A percentile compares a stretch with the other conserved stretches of the same genome.
Conservation (phyloP, 2,888 invertebrate species). For the Xanthorhoe designata region DNA sequence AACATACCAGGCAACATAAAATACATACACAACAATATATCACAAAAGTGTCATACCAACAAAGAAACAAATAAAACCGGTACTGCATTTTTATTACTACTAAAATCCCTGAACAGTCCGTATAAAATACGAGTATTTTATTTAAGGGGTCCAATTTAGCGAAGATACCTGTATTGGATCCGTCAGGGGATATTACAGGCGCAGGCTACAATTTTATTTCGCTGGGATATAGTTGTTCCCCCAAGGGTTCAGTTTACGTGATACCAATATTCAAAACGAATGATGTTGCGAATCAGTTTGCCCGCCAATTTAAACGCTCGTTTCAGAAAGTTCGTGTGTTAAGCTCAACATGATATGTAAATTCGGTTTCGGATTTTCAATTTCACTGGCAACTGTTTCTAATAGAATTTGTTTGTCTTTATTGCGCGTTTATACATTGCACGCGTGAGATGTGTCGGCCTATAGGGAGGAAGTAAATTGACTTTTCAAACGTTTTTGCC, state of each 20-base stretch:
- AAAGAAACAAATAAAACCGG: constrained; percentile 40
- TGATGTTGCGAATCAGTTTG: constrained; percentile 78
- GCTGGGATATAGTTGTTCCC: constrained; percentile 54
- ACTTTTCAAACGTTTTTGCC: no score
- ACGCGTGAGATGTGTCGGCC: neutral
- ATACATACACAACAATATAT: constrained; percentile 31
- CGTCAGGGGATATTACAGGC: constrained; percentile 73
- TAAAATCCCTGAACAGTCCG: constrained; percentile 50
- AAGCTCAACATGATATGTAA: constrained; percentile 67
- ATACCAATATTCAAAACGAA: constrained; percentile 80
- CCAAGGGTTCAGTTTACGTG: constrained; percentile 77
- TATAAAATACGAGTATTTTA: constrained; percentile 64
- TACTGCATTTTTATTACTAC: constrained; percentile 51
- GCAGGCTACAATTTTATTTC: constrained; percentile 76
- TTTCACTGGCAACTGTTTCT: constrained; percentile 55
- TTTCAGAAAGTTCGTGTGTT: constrained; percentile 64
- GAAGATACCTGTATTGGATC: constrained; percentile 71
- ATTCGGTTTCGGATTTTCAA: constrained; percentile 67
- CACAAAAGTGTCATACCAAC: constrained; percentile 35
- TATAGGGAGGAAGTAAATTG: no score
- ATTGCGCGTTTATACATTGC: constrained; percentile 35
- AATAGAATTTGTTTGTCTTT: constrained; percentile 49
- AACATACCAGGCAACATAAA: constrained; percentile 10
- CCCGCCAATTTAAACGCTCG: constrained; percentile 69
- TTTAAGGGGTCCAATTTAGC: constrained; percentile 75